Evolutionary conservation across 2,888 invertebrate genomes (phyloP).

Genomic region (Agonum fuliginosum): DNA sequence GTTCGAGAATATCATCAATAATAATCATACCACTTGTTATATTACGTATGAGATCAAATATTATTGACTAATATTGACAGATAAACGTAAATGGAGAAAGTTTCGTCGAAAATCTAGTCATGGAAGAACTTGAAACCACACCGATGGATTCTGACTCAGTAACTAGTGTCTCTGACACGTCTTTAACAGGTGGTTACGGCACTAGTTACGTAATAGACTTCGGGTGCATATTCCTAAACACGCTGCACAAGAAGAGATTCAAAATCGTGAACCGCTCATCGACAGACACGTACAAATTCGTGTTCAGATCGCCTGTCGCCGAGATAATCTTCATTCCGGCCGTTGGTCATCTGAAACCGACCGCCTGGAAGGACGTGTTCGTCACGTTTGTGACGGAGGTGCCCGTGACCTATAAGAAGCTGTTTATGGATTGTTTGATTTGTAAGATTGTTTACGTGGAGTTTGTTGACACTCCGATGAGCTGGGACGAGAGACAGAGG

Average conservation of each 20-base stretch:
- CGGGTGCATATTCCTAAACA: constrained; percentile 69
- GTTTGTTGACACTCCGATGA: constrained; percentile 63
- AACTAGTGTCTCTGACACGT: constrained; percentile 22
- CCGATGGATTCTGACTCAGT: not conserved
- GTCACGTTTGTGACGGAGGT: constrained; percentile 73
- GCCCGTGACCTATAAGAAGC: constrained; percentile 68
- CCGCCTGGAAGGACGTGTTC: constrained; percentile 73
- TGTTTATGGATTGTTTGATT: constrained; percentile 45
- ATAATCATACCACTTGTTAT: not conserved
- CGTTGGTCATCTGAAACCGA: constrained; percentile 72
- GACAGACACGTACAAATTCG: constrained; percentile 70
- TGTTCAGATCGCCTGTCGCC: constrained; percentile 67
- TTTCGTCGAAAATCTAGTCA: constrained; percentile 72
- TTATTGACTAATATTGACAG: constrained; percentile 29
- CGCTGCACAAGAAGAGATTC: constrained; percentile 70
- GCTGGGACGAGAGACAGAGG: constrained; percentile 73
- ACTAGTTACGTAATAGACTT: constrained; percentile 70
- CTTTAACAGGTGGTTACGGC: not conserved
- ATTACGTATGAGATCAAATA: too few relatives aligned
- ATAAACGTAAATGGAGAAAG: constrained; percentile 72
- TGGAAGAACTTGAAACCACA: constrained; percentile 67
- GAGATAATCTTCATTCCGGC: constrained; percentile 73
- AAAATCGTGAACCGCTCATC: constrained; percentile 71
- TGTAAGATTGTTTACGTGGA: constrained; percentile 67
- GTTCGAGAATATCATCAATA: too few relatives aligned